Evolutionary conservation across 2,113 vertebrate species (phyloP).

Genomic region (Channa argus): DNA sequence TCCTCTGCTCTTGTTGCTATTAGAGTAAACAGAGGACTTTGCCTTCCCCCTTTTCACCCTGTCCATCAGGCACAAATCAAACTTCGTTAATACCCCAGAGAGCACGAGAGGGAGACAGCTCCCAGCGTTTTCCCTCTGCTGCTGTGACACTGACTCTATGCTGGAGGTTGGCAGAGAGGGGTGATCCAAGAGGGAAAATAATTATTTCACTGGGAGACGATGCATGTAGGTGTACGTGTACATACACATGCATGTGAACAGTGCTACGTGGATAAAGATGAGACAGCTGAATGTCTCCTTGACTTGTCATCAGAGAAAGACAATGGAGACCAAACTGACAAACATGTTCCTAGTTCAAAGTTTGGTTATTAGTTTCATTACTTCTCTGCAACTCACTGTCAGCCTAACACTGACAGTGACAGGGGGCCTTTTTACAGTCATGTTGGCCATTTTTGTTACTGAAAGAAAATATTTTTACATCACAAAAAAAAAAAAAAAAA

Average conservation of each 20-base stretch:
- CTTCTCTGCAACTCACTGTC: background rate
- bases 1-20: conserved; percentile 28
- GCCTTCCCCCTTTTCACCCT: conserved; percentile 25
- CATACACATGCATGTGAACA: background rate
- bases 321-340: conserved; percentile 17
- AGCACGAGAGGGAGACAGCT: conserved; percentile 50
- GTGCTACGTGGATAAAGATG: background rate
- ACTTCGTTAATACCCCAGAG: conserved; percentile 57
- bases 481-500: conserved; percentile 2
- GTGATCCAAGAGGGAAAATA: conserved; percentile 56
- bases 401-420: background rate
- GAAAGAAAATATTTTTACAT: too few species aligned
- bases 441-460: conserved; percentile 5
- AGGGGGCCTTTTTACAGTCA: conserved; percentile 2
- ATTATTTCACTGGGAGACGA: conserved; percentile 59
- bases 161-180: conserved; percentile 39
- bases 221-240: conserved; percentile 6
- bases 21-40: conserved; percentile 57
- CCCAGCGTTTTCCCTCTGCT: conserved; percentile 30
- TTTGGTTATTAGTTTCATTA: background rate
- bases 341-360: conserved; percentile 2
- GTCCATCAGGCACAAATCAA: conserved; percentile 51
- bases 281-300: conserved; percentile 37
- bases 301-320: conserved; percentile 29
- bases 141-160: conserved; percentile 63